Conservation (phyloP, 1,140 invertebrate genomes). For the Melitaea cinxia region DNA sequence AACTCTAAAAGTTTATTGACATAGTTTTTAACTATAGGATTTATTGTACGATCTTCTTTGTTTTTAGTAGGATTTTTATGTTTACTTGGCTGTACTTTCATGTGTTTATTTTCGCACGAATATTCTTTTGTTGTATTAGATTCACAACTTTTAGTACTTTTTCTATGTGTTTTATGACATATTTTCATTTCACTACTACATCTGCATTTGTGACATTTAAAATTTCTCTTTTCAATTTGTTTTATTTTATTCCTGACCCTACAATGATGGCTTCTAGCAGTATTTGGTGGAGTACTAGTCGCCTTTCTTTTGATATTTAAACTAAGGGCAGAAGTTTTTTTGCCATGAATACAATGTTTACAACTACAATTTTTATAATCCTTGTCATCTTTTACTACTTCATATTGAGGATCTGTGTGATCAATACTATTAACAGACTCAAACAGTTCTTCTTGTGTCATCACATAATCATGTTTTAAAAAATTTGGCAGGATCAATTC, state of each 20-base stretch:
- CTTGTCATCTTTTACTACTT: slow-evolving; percentile 19
- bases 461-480: slow-evolving; percentile 47
- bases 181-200: slow-evolving; percentile 33
- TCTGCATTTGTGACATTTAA: slow-evolving; percentile 36
- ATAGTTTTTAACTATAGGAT: slow-evolving; percentile 74
- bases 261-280: slow-evolving; percentile 33
- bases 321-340: neutral
- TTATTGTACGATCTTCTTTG: slow-evolving; percentile 32
- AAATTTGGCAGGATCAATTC: slow-evolving; percentile 68
- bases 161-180: slow-evolving; percentile 29
- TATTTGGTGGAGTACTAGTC: slow-evolving; percentile 48
- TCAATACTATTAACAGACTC: slow-evolving; percentile 33
- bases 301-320: slow-evolving; percentile 13
- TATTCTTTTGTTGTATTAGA: slow-evolving; percentile 26
- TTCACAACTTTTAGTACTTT: slow-evolving; percentile 16
- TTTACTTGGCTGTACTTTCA: slow-evolving; percentile 11
- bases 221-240: slow-evolving; percentile 22
- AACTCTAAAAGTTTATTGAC: slow-evolving; percentile 79
- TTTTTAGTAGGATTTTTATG: slow-evolving; percentile 23
- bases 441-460: slow-evolving; percentile 42
- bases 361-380: slow-evolving; percentile 27
- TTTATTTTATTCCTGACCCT: slow-evolving; percentile 2
- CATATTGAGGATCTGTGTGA: slow-evolving; percentile 22
- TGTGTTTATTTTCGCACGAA: neutral
- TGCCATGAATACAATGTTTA: slow-evolving; percentile 20